phyloP scores from a whole-genome alignment of 2,888 invertebrate species.

The Itoplectis maculator region DNA sequence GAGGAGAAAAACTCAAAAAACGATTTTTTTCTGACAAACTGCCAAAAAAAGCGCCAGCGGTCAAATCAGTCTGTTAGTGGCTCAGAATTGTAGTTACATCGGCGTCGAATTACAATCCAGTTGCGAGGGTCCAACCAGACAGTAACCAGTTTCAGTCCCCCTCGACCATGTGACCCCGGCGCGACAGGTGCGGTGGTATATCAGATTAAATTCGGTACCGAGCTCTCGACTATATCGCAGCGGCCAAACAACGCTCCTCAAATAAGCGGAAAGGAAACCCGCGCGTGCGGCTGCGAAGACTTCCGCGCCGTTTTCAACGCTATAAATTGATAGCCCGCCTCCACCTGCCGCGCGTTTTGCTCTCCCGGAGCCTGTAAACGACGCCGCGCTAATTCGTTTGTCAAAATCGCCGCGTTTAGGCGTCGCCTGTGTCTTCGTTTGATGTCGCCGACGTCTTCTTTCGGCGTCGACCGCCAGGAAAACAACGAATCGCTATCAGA shows the following conservation, averaged over 20 bases:
- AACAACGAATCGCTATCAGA: constrained; percentile 68
- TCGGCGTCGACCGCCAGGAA: constrained; percentile 28
- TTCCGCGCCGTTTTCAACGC: constrained; percentile 32
- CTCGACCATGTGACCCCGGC: constrained; percentile 7
- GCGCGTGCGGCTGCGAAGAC: constrained; percentile 15
- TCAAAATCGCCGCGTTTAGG: constrained; percentile 11
- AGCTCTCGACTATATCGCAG: constrained; percentile 10
- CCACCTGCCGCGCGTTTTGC: constrained; percentile 32
- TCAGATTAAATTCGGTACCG: constrained; percentile 44
- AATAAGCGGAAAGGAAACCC: constrained; percentile 24
- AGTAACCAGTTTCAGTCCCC: background rate
- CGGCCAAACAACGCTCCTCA: constrained; percentile 40
- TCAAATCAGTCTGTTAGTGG: no score
- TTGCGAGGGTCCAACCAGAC: constrained; percentile 14
- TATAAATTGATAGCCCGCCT: constrained; percentile 54
- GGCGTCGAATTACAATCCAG: background rate
- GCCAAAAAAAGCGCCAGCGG: no score
- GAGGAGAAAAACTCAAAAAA: no score
- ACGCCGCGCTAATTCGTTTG: constrained; percentile 41
- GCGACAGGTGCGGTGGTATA: constrained; percentile 44
- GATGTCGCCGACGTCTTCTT: constrained; percentile 54
- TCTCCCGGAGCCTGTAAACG: constrained; percentile 19
- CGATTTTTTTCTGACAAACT: no score
- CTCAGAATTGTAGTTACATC: no score
- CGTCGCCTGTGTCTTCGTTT: constrained; percentile 38